phyloP scores from a whole-genome alignment of 2,113 vertebrate species.

The Gulo gulo region DNA sequence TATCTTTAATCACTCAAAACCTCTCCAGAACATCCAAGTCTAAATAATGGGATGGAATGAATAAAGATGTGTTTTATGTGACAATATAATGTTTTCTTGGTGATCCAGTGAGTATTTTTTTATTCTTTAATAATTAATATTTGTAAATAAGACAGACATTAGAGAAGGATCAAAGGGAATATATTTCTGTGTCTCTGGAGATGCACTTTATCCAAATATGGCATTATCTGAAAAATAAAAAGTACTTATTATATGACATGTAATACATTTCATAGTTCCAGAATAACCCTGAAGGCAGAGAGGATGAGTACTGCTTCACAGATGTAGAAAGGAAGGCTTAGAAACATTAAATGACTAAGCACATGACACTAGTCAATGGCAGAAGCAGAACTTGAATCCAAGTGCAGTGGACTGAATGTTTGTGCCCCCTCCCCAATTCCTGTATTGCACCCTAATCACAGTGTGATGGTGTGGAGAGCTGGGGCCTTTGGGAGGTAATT shows the following conservation, averaged over 20 bases:
- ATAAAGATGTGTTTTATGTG: neutral
- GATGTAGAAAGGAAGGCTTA: neutral
- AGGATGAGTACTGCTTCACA: neutral
- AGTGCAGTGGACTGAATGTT: neutral
- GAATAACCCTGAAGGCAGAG: neutral
- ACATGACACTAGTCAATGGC: neutral
- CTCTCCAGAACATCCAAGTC: neutral
- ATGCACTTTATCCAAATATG: constrained; percentile 66
- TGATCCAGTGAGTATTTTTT: neutral
- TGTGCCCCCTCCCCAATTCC: neutral
- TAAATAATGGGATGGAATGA: neutral
- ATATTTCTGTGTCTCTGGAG: constrained; percentile 23
- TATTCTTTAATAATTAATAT: constrained; percentile 9
- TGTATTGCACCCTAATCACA: neutral
- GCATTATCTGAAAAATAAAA: constrained; percentile 72
- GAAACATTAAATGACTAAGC: neutral
- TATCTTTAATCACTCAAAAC: neutral
- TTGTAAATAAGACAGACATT: constrained; percentile 39
- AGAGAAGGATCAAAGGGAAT: constrained; percentile 8
- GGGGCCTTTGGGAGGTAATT: neutral
- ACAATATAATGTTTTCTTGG: neutral
- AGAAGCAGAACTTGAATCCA: neutral
- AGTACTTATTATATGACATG: neutral
- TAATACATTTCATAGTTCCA: neutral
- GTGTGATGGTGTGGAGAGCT: neutral